Base-by-base conservation (phyloP, 2,113 vertebrate species). In the Lycocorax pyrrhopterus region DNA sequence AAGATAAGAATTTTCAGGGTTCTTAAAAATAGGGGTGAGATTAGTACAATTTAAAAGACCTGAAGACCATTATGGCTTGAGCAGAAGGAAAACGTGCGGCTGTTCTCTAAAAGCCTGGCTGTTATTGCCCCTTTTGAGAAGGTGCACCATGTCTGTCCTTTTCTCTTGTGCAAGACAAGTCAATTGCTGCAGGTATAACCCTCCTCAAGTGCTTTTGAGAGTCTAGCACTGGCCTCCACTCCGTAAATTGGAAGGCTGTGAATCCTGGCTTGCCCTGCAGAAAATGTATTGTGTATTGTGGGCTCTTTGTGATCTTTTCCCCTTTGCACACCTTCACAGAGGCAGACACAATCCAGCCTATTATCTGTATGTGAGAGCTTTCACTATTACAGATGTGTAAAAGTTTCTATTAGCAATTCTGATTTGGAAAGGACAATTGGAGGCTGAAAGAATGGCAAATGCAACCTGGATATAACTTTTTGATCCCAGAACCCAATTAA, bases 401-500 rank as follows among this genome's bases (percentile, higher is more conserved):
- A 84, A 95, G 59, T 94, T 96, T 96, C 79, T 93, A 91, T 96
- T 96, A 94, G 91, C 85, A 94, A 92, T 96, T 88, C 92, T 96
- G 88, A 96, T 96, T 94, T 84, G 73, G 69, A 89, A 93, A 93
- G 93, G 94, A 93, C 88, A 95, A 91, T 85, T 93, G 92, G 75
- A 94, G 47, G 63, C 78, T 94, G 91, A 90, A 95, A 90, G 78
- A 96, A 94, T 93, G 85, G 93, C 80, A 95, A 96, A 93, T 96
- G 73, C 88, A 96, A 93, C 84, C 78, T 30, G 55, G 93, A 95
- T 96, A 90, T 92, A 87, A 90, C 74, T 94, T 96, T 96, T 91
- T 91, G 95, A 97, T 96, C 84, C 75, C 68, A 89, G 85, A 95
- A 94, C 84, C 94, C 95, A 95, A 96, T 97, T 97, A 97, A 95